These are phyloP conservation scores for Lophius piscatorius DNA, from an alignment of 2,113 vertebrate genomes.

Conservation along the genomic window DNA sequence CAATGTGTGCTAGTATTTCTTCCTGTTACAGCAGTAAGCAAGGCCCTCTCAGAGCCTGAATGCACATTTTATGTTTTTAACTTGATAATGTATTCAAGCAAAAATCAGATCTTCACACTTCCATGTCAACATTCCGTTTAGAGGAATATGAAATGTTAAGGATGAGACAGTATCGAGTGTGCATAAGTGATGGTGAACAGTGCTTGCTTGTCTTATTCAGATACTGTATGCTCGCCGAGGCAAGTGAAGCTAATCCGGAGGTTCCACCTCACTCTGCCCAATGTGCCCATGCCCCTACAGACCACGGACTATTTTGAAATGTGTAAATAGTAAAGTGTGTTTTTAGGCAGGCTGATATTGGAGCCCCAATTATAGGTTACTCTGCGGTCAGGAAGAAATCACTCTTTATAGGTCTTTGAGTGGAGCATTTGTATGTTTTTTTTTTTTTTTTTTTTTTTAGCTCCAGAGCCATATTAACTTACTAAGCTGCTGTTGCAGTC, in stretches of 20 bases:
- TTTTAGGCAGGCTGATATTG: conserved; percentile 64
- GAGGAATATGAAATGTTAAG: neutral
- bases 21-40: conserved; percentile 1
- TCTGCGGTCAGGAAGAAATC: conserved; percentile 71
- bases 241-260: conserved; percentile 19
- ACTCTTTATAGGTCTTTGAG: conserved; percentile 55
- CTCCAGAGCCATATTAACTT: conserved; percentile 48
- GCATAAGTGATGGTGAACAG: conserved; percentile 7
- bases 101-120: neutral
- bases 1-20: neutral
- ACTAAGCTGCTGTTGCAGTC: conserved; percentile 16
- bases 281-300: conserved; percentile 46
- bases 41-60: neutral
- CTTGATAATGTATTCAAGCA: conserved; percentile 16
- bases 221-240: conserved; percentile 4
- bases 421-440: conserved; percentile 19
- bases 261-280: conserved; percentile 47
- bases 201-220: conserved; percentile 9
- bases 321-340: conserved; percentile 61
- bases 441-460: too few relatives aligned
- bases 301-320: conserved; percentile 70
- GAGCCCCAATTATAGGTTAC: conserved; percentile 74
- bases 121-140: neutral
- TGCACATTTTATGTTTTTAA: neutral
- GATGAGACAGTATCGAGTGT: conserved; percentile 6